A percentile compares a stretch with the other conserved stretches of the same genome.
Conservation (phyloP, 2,113 vertebrate genomes). For the Rostratula benghalensis region DNA sequence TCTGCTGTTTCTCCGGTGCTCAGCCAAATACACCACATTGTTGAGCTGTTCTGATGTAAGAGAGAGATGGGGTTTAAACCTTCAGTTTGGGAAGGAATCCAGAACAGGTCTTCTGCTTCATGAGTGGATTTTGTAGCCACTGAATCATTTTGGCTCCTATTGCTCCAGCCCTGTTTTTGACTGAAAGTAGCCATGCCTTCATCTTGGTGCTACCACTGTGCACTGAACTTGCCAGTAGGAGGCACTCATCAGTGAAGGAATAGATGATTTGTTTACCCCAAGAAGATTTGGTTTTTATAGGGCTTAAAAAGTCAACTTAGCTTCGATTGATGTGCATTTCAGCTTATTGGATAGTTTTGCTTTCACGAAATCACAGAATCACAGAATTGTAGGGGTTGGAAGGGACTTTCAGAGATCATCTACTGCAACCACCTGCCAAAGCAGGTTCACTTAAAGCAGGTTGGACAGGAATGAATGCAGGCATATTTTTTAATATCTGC, state of each 20-base stretch:
- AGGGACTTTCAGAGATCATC: too few species aligned
- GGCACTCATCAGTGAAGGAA: not conserved
- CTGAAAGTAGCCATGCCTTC: not conserved
- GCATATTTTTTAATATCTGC: too few species aligned
- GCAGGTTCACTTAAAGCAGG: too few species aligned
- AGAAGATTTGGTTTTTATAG: not conserved
- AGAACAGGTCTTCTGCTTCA: not conserved
- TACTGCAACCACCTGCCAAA: too few species aligned
- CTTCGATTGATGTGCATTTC: not conserved
- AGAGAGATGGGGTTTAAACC: not conserved
- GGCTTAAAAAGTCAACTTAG: not conserved
- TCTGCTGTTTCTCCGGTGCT: not conserved
- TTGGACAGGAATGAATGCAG: too few species aligned
- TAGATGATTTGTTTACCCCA: not conserved
- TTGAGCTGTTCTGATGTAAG: not conserved
- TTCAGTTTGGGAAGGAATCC: not conserved
- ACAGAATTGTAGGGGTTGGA: too few species aligned
- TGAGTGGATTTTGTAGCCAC: not conserved
- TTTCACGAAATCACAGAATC: not conserved
- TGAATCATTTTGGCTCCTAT: not conserved
- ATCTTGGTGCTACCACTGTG: not conserved
- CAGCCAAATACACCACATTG: rapidly evolving
- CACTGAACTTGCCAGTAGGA: not conserved
- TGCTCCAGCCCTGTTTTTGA: not conserved
- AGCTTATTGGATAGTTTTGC: not conserved